Percentiles rank a stretch among this genome's conserved stretches.
phyloP scores from a whole-genome alignment of 1,140 invertebrate genomes.

The Zaprionus lachaisei region DNA sequence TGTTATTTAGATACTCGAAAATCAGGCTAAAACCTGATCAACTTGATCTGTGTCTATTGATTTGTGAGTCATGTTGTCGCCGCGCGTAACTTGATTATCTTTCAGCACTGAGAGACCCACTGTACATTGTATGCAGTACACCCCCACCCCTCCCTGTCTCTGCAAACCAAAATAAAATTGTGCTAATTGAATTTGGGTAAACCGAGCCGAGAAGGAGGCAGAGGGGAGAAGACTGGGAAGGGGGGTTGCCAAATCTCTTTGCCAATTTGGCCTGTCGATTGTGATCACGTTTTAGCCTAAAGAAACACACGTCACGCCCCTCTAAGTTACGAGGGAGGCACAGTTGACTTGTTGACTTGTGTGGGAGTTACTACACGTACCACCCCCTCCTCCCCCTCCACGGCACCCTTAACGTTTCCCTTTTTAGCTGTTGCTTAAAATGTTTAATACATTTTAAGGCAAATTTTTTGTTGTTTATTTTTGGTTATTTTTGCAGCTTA shows the following conservation, averaged over 20 bases:
- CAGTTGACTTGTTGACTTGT: background rate
- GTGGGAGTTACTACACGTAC: background rate
- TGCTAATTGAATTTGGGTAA: conserved; percentile 65
- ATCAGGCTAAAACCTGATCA: conserved; percentile 1
- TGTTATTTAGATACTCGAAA: background rate
- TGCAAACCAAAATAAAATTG: conserved; percentile 34
- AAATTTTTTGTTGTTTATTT: conserved; percentile 29
- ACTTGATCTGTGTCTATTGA: background rate
- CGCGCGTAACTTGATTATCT: conserved; percentile 8
- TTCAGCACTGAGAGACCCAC: conserved; percentile 4
- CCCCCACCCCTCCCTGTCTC: background rate
- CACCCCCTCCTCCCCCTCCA: background rate
- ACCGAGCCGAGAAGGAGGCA: background rate
- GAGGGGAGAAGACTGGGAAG: background rate
- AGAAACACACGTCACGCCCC: conserved; percentile 39
- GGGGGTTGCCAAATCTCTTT: background rate
- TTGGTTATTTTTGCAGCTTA: conserved; percentile 27
- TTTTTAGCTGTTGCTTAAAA: conserved; percentile 51
- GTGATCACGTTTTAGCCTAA: conserved; percentile 61
- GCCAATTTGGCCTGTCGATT: conserved; percentile 61
- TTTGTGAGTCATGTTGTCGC: conserved; percentile 3
- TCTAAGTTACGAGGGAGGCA: background rate
- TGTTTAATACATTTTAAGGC: conserved; percentile 49
- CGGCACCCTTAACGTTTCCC: background rate
- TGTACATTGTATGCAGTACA: background rate